Evolutionary conservation across 2,888 invertebrate species (phyloP).

Genomic region (Bimastos eiseni): DNA sequence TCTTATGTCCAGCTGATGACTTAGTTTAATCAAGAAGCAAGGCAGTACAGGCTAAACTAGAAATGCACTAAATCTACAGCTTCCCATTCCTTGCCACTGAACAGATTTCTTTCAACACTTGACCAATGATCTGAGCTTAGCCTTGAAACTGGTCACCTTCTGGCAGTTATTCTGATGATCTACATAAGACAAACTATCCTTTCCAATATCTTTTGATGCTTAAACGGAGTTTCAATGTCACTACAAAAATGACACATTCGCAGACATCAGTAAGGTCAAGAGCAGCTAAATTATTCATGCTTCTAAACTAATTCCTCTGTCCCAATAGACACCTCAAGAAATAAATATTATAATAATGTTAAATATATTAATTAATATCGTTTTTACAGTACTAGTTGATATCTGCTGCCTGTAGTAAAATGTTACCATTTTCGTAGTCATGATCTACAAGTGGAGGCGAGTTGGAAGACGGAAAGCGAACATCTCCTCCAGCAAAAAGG

Average conservation of each 20-base stretch:
- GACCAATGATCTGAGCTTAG: background rate
- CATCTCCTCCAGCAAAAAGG: conserved; percentile 46
- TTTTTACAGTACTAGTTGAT: background rate
- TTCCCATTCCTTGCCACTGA: too few species aligned
- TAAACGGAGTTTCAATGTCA: background rate
- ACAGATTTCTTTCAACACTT: background rate
- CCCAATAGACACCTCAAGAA: background rate
- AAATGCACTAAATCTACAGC: background rate
- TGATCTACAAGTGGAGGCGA: conserved; percentile 43
- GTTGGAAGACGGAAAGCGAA: conserved; percentile 44
- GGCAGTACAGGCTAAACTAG: background rate
- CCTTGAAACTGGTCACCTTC: background rate
- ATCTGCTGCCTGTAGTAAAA: background rate
- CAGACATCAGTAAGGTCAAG: background rate
- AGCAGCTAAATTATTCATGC: background rate
- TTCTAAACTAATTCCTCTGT: too few species aligned
- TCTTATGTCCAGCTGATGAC: background rate
- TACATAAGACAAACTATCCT: background rate
- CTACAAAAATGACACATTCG: background rate
- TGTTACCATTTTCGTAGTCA: conserved; percentile 44
- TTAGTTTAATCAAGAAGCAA: background rate
- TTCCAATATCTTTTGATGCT: background rate
- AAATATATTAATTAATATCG: too few species aligned
- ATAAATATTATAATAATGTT: background rate
- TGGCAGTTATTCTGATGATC: background rate